phyloP scores from a whole-genome alignment of 2,888 invertebrate genomes.

The Noctua comes region DNA sequence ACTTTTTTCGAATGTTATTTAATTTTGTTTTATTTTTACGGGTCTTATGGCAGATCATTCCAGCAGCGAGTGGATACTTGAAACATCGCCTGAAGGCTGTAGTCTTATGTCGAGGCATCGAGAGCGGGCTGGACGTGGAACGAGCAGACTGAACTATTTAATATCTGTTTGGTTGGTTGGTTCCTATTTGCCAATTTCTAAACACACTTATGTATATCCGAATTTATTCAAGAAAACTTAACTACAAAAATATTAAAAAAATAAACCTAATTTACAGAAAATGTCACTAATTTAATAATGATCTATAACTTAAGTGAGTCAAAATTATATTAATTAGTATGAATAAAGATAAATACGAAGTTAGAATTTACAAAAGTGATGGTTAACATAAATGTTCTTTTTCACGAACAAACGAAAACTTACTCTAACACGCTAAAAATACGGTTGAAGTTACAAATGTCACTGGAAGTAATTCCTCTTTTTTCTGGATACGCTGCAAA shows the following conservation, averaged over 20 bases:
- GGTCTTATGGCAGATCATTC: not conserved
- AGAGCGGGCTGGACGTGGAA: not conserved
- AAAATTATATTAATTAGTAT: slow-evolving; percentile 52
- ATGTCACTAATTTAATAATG: slow-evolving; percentile 52
- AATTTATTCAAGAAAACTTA: slow-evolving; percentile 1
- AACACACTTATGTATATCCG: not conserved
- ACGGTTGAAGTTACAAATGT: slow-evolving; percentile 50
- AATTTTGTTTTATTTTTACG: not conserved
- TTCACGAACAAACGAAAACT: slow-evolving; percentile 72
- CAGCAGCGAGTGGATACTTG: not conserved
- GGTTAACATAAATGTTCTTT: slow-evolving; percentile 79
- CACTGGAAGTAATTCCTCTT: slow-evolving; percentile 85
- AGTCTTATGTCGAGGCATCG: not conserved
- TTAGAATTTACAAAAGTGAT: slow-evolving; percentile 66
- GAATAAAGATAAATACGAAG: slow-evolving; percentile 56
- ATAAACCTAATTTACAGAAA: slow-evolving; percentile 49
- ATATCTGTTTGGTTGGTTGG: not conserved
- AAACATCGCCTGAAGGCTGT: not conserved
- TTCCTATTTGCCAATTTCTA: not conserved
- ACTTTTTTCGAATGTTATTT: no score
- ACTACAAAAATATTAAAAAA: slow-evolving; percentile 9
- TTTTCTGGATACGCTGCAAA: slow-evolving; percentile 82
- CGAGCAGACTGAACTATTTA: not conserved
- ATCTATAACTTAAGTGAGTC: slow-evolving; percentile 63
- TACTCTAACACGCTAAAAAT: slow-evolving; percentile 54